Conservation (phyloP, 2,113 vertebrate species). For the Mugil cephalus region DNA sequence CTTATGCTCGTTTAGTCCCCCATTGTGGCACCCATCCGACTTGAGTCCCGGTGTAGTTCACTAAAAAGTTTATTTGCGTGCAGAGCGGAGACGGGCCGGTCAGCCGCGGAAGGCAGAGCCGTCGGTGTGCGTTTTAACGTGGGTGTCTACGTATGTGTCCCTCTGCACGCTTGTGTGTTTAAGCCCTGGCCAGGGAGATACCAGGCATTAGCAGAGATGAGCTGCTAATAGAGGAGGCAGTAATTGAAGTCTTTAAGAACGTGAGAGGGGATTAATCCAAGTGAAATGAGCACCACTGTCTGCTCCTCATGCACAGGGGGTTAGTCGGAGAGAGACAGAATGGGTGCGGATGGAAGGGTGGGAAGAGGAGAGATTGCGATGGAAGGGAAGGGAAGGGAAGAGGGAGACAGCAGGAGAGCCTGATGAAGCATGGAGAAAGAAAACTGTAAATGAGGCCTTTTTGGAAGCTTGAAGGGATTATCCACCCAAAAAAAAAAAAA, state of each 20-base stretch:
- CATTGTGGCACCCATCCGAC: constrained; percentile 26
- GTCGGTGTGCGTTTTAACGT: constrained; percentile 1
- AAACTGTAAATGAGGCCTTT: constrained; percentile 80
- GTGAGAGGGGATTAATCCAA: constrained; percentile 82
- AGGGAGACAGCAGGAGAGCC: constrained; percentile 60
- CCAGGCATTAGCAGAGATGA: constrained; percentile 83
- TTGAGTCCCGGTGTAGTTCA: constrained; percentile 35
- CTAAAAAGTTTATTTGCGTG: constrained; percentile 29
- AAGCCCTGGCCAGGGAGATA: constrained; percentile 79
- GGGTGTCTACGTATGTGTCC: constrained; percentile 26
- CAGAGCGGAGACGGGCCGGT: constrained; percentile 18
- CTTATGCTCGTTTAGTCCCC: constrained; percentile 63
- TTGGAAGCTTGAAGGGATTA: constrained; percentile 76
- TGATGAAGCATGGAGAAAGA: constrained; percentile 71
- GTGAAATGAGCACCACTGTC: constrained; percentile 76
- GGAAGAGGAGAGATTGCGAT: constrained; percentile 40
- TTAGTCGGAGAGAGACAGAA: constrained; percentile 54
- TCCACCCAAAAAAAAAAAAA: constrained; percentile 47
- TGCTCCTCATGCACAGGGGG: constrained; percentile 64
- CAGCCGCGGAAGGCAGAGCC: constrained; percentile 37
- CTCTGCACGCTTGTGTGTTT: constrained; percentile 50
- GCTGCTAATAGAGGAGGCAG: constrained; percentile 79
- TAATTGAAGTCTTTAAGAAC: constrained; percentile 86
- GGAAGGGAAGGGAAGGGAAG: constrained; percentile 41
- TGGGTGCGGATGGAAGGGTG: constrained; percentile 43